phyloP scores from a whole-genome alignment of 2,113 vertebrate species.

The Sakesphorus luctuosus region DNA sequence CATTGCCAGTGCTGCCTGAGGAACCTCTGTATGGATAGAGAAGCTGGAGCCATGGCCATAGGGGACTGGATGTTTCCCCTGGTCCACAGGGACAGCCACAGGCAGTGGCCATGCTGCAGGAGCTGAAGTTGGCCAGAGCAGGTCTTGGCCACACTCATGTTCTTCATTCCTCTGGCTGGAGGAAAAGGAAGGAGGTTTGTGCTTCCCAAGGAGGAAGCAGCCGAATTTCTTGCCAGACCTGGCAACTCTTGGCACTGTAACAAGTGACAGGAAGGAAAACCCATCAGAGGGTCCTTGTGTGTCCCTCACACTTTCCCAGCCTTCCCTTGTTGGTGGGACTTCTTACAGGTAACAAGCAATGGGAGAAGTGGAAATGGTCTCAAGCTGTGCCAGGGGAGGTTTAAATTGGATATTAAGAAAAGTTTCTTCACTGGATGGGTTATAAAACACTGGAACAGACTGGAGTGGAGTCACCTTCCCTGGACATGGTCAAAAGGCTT shows the following conservation, averaged over 20 bases:
- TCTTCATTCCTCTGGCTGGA: background rate
- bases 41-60: background rate
- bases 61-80: background rate
- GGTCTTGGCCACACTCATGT: background rate
- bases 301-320: background rate
- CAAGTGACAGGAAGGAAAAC: background rate
- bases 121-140: background rate
- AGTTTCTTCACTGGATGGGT: background rate
- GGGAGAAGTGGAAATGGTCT: background rate
- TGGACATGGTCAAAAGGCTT: background rate
- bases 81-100: background rate
- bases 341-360: background rate
- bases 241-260: background rate
- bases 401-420: background rate
- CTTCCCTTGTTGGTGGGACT: background rate
- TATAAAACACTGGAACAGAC: background rate
- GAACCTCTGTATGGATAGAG: background rate
- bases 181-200: background rate
- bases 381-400: background rate
- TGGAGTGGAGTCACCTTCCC: background rate
- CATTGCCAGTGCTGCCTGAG: fast-evolving
- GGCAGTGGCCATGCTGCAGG: background rate
- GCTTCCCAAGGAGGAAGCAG: background rate
- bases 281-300: background rate
- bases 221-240: background rate